phyloP scores from a whole-genome alignment of 1,140 invertebrate species.

The Tyrophagus putrescentiae region DNA sequence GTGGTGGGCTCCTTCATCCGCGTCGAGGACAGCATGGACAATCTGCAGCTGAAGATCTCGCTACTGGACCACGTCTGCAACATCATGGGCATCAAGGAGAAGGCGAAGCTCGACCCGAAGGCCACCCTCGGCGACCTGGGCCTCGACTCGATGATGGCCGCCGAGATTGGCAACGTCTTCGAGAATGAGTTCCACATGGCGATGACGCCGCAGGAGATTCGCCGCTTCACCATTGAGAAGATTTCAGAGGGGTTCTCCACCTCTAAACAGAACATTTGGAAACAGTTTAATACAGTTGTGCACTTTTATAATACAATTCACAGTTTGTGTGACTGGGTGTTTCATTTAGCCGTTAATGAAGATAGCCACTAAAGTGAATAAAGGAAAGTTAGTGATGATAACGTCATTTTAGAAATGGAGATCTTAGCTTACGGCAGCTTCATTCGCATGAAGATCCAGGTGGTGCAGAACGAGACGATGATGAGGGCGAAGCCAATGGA shows the following conservation, averaged over 20 bases:
- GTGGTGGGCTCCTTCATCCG: neutral
- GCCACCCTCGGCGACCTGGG: constrained; percentile 73
- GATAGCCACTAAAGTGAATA: constrained; percentile 22
- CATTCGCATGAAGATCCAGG: constrained; percentile 98
- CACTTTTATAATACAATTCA: too few species aligned
- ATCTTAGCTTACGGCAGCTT: constrained; percentile 63
- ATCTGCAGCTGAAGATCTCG: constrained; percentile 35
- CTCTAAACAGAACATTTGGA: neutral
- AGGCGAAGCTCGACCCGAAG: constrained; percentile 58
- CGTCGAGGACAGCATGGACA: neutral
- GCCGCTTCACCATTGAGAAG: constrained; percentile 16
- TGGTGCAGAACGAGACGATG: constrained; percentile 83
- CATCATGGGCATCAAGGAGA: constrained; percentile 64
- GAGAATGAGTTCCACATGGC: constrained; percentile 20
- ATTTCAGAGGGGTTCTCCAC: neutral
- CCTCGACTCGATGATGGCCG: constrained; percentile 91
- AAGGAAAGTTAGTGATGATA: constrained; percentile 13
- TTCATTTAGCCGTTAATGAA: constrained; percentile 12
- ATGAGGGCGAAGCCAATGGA: constrained; percentile 84
- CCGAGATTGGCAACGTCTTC: constrained; percentile 60
- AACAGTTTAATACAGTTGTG: too few species aligned
- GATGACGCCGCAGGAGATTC: constrained; percentile 22
- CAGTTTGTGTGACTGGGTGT: neutral
- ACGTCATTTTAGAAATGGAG: neutral
- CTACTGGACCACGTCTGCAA: constrained; percentile 15